Evolutionary conservation across 2,888 invertebrate genomes (phyloP).

Genomic region (Rutpela maculata): DNA sequence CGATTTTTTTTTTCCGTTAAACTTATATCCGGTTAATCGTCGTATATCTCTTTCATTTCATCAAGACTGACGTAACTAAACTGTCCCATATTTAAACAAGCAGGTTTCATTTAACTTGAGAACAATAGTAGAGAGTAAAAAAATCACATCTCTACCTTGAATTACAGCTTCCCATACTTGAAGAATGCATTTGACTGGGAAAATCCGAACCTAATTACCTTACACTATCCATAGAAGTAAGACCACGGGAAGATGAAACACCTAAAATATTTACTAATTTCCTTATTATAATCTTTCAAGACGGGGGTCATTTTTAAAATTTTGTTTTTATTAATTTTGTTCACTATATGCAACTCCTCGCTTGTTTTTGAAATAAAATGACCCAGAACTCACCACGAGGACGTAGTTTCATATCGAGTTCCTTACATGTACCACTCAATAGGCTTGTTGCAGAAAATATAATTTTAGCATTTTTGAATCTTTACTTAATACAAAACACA

Average conservation of each 20-base stretch:
- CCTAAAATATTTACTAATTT: too few relatives aligned
- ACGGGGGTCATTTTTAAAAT: too few relatives aligned
- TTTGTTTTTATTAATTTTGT: too few relatives aligned
- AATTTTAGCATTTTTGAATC: too few relatives aligned
- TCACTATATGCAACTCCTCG: too few relatives aligned
- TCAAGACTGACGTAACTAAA: neutral
- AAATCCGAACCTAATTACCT: neutral
- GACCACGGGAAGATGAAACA: neutral
- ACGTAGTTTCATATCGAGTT: too few relatives aligned
- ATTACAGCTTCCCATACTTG: neutral
- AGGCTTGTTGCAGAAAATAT: too few relatives aligned
- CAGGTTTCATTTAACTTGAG: neutral
- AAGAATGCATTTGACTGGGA: constrained; percentile 18
- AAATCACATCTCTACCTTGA: constrained; percentile 19
- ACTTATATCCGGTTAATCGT: neutral
- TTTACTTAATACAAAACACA: too few relatives aligned
- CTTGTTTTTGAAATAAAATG: too few relatives aligned
- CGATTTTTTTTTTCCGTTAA: neutral
- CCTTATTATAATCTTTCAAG: too few relatives aligned
- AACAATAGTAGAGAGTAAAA: neutral
- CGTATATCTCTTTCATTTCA: neutral
- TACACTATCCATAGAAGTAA: constrained; percentile 7
- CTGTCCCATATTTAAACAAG: neutral
- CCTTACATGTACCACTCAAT: too few relatives aligned
- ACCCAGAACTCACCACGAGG: too few relatives aligned